phyloP scores from a whole-genome alignment of 2,888 invertebrate genomes.

The Lucinisca nassula region DNA sequence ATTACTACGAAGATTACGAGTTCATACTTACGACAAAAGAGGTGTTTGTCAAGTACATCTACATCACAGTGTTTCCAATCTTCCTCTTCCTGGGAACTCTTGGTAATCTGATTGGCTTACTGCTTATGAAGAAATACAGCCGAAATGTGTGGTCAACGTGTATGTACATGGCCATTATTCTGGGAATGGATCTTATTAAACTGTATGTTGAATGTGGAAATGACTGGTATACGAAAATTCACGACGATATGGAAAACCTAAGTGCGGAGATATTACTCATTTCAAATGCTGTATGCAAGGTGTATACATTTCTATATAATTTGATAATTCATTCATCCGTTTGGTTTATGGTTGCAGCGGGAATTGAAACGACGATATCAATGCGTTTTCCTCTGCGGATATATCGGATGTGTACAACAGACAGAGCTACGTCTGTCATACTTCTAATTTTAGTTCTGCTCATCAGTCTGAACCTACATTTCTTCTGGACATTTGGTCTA shows the following conservation, averaged over 20 bases:
- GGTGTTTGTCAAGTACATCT: constrained; percentile 59
- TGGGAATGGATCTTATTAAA: constrained; percentile 81
- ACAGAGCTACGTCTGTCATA: constrained; percentile 82
- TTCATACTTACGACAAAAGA: constrained; percentile 41
- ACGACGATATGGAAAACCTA: constrained; percentile 66
- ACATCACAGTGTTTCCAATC: constrained; percentile 78
- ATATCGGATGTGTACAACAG: constrained; percentile 83
- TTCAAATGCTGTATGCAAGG: constrained; percentile 85
- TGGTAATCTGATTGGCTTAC: constrained; percentile 77
- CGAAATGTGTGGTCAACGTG: constrained; percentile 85
- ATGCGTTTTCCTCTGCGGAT: constrained; percentile 78
- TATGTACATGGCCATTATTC: constrained; percentile 82
- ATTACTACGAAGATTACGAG: not conserved
- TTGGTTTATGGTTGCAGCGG: constrained; percentile 84
- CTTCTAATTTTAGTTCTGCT: constrained; percentile 85
- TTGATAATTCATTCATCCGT: constrained; percentile 80
- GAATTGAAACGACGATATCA: constrained; percentile 84
- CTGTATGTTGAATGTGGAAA: constrained; percentile 85
- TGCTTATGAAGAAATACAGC: constrained; percentile 76
- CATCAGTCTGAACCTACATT: constrained; percentile 85
- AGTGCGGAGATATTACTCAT: constrained; percentile 76
- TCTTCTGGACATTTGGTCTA: constrained; percentile 86
- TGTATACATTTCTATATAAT: constrained; percentile 83
- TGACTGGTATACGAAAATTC: constrained; percentile 78
- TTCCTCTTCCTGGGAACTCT: constrained; percentile 82